Evolutionary conservation across 2,888 invertebrate genomes (phyloP), one percentile per base, ranked within the genome.

Genomic region (Melieria picta): DNA sequence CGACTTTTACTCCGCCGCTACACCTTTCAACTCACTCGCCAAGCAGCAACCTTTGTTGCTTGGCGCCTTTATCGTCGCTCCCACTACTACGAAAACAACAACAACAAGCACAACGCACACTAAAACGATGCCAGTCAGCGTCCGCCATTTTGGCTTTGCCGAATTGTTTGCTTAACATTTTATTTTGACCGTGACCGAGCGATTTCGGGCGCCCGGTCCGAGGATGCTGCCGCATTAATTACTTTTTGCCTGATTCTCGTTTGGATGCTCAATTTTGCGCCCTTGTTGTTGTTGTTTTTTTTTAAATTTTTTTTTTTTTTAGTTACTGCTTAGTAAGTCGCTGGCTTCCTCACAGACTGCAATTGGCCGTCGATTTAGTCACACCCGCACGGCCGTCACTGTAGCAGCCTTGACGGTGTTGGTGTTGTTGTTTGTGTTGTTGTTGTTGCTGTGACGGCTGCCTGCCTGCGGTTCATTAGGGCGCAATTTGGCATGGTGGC

Each of bases 171-270:
- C 52, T 45, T 42, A 55, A 43, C 16, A n/a, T 62, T 55, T 61
- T 69, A 56, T 69, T 69, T 60, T 42, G 43, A 30, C 13, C 11
- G 55, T 47, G 46, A 62, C 52, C n/a, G 62, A 11, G 10, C 46
- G 4, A 55, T 43, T 30, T 16, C 7, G 30, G n/a, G 10, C 13
- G 16, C 55, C 46, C 58, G 56, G 42, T 57, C 57, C 48, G 48
- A 43, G 62, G 62, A 50, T 62, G 62, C 55, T 62, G n/a, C 62
- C 62, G 69, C 61, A 69, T 69, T 69, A 69, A 69, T 69, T 69
- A 69, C 30, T 69, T 69, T 61, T 60, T 67, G 69, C 43, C 10
- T 45, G 56, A 62, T 69, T 69, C 68, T 56, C 47, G 55, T 47
- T 52, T n/a, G 52, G 13, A 30, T 42, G 61, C 61, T 62, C 62